Conservation (phyloP, 2,888 invertebrate species). For the Hybos culiciformis region DNA sequence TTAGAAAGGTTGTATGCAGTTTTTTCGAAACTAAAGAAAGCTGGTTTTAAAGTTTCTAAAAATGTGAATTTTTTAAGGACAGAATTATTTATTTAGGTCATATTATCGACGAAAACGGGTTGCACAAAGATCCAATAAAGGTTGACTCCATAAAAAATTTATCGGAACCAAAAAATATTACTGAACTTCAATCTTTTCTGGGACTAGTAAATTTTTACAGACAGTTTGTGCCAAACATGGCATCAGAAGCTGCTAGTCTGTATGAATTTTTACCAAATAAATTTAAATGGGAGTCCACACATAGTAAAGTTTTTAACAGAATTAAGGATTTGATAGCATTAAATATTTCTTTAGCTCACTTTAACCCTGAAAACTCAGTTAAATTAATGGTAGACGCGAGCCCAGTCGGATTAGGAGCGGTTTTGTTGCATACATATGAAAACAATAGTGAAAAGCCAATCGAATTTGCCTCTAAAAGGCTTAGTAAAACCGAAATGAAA, state of each 20-base stretch:
- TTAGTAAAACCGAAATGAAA: slow-evolving; percentile 22
- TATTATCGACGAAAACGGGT: slow-evolving; percentile 1
- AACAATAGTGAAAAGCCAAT: slow-evolving; percentile 21
- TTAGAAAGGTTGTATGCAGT: background rate
- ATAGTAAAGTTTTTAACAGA: background rate
- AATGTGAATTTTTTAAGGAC: slow-evolving; percentile 2
- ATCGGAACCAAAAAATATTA: slow-evolving; percentile 1
- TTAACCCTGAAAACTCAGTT: slow-evolving; percentile 9
- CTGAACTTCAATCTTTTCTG: slow-evolving; percentile 17
- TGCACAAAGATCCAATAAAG: slow-evolving; percentile 6
- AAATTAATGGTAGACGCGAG: slow-evolving; percentile 24
- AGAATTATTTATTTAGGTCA: slow-evolving; percentile 18
- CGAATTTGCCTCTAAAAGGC: slow-evolving; percentile 26
- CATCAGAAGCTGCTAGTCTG: slow-evolving; percentile 20
- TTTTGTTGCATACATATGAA: slow-evolving; percentile 19
- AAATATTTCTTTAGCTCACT: background rate
- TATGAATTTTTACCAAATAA: slow-evolving; percentile 16
- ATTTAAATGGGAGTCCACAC: slow-evolving; percentile 5
- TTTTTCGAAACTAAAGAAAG: slow-evolving; percentile 10
- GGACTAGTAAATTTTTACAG: slow-evolving; percentile 28
- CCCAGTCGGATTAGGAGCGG: slow-evolving; percentile 21
- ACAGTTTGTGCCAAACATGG: slow-evolving; percentile 22
- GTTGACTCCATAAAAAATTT: slow-evolving; percentile 1
- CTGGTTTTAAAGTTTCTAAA: slow-evolving; percentile 15
- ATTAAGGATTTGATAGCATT: background rate